These are phyloP conservation scores for Chelon labrosus DNA, from an alignment of 2,797 vertebrate genomes.

Conservation along the genomic window DNA sequence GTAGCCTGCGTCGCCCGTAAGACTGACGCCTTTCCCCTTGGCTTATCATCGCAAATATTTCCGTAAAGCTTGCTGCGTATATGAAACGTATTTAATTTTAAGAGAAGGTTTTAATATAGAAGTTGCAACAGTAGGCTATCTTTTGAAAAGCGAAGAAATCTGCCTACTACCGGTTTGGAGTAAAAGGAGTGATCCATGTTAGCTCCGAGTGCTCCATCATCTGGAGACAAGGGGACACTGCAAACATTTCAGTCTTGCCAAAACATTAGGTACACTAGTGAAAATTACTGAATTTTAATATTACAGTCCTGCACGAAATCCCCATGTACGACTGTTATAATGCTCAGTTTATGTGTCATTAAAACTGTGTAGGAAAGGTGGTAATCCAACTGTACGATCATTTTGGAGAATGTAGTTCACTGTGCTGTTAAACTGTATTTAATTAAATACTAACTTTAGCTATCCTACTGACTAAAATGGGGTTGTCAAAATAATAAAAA, in stretches of 20 bases:
- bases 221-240: constrained; percentile 57
- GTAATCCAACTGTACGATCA: no score
- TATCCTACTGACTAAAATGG: no score
- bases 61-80: neutral
- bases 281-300: no score
- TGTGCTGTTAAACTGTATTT: no score
- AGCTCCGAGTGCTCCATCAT: constrained; percentile 66
- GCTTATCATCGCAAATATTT: no score
- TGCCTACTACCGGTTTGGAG: constrained; percentile 39
- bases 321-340: neutral
- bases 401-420: no score
- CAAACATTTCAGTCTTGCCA: constrained; percentile 15
- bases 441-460: no score
- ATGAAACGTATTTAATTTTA: neutral
- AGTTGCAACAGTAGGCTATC: neutral
- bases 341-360: neutral
- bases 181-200: constrained; percentile 1
- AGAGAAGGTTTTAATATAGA: neutral
- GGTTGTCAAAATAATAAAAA: no score
- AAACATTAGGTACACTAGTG: no score
- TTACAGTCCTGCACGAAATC: no score
- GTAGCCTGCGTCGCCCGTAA: neutral
- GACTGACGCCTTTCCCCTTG: neutral
- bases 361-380: no score
- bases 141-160: constrained; percentile 42